Base-by-base conservation (phyloP, 2,888 invertebrate species). In the Lydus trimaculatus region DNA sequence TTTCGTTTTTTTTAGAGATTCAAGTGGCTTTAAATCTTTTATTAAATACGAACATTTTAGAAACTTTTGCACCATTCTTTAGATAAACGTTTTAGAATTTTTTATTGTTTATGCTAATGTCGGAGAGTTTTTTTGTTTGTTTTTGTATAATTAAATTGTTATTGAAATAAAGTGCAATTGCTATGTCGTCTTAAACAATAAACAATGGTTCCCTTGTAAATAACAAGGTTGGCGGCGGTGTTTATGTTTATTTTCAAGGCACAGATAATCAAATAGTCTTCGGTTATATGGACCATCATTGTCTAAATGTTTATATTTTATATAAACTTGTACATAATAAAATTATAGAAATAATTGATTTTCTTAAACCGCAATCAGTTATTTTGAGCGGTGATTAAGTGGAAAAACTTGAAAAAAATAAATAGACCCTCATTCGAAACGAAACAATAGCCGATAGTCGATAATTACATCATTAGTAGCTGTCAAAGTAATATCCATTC, bases 391-490 rank as follows among this genome's bases (percentile, higher is more conserved):
- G 23, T 48, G 7, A 48, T 20, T 11, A 48, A 23, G 48, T 20
- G 7, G 20, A 20, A 48, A 20, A 48, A 23, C 11, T 20, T 2
- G 20, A 11, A 17, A 65, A 70, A 79, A 77, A 78, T 78, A 79
- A 78, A 79, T 78, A 76, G 76, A 74, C 70, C 71, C 72, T 73
- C 73, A 75, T 76, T 74, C 66, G 78, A 78, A 76, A 76, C 78
- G 3, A 78, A 79, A 80, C 79, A 80, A 80, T 80, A 74, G 76
- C 70, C 20, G 5, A n/a, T 73, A 76, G 72, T 72, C 76, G 77
- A 77, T 80, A 79, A 79, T 79, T 78, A 80, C 80, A 77, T 79
- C 80, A 80, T 80, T 79, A 80, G 80, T 79, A 75, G 78, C 78
- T 78, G 80, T 79, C 79, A 78, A 67, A 67, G 66, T 71, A 72